These are phyloP conservation scores for Craseonycteris thonglongyai DNA, from an alignment of 2,113 vertebrate genomes.

Conservation along the genomic window DNA sequence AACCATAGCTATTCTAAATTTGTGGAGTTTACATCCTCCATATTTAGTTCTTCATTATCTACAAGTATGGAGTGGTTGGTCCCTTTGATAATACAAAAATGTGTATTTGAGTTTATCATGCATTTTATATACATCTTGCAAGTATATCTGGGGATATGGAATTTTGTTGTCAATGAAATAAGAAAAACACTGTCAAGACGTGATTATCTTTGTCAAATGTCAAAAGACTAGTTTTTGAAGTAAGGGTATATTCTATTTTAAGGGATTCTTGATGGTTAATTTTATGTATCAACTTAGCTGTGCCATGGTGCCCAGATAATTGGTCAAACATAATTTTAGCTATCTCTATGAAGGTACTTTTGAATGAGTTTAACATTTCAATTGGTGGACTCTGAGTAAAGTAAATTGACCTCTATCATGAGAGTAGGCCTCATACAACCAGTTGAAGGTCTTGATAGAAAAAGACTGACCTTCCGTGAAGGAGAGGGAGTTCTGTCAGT, in stretches of 20 bases:
- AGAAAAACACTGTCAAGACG: background rate
- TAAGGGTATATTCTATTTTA: background rate
- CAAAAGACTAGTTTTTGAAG: background rate
- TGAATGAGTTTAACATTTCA: background rate
- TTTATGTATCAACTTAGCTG: background rate
- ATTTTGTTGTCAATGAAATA: no score
- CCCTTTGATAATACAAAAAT: background rate
- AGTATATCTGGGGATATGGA: background rate
- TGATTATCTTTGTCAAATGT: background rate
- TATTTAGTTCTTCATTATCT: conserved; percentile 19
- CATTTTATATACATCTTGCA: background rate
- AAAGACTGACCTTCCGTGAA: background rate
- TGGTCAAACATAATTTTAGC: background rate
- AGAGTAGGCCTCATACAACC: background rate
- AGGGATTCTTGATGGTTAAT: background rate
- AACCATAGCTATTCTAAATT: conserved; percentile 6
- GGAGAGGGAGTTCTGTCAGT: background rate
- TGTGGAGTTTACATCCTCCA: background rate
- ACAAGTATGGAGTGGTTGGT: background rate
- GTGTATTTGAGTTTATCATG: background rate
- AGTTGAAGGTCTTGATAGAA: background rate
- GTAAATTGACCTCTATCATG: background rate
- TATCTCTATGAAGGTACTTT: background rate
- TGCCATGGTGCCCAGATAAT: background rate
- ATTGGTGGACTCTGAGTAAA: background rate